Base-by-base conservation (phyloP, 2,888 invertebrate species). In the Ormyrus thymus region DNA sequence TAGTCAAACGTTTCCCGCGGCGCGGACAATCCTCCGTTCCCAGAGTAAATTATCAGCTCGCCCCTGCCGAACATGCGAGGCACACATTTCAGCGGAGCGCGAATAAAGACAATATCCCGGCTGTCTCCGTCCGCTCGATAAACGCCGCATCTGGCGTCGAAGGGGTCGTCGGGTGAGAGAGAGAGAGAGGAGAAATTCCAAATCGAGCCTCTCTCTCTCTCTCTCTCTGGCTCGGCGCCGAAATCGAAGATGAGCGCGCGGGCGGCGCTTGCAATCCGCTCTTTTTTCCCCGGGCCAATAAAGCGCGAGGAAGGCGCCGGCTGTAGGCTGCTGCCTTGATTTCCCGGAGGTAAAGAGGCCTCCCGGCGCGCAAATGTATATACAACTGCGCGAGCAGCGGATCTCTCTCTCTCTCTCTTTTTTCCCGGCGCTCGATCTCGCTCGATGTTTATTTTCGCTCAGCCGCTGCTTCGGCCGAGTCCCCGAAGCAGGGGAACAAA, bases 301-400 rank as follows among this genome's bases (percentile, higher is more conserved):
- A 74, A 79, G 43, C 11, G 51, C 69, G 56, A 70, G 78, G 65
- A 79, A 70, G 70, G 70, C 43, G 45, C 10, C 61, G n/a, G n/a
- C 29, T 7, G 7, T n/a, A 48, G 50, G 29, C 29, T 29, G 29
- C 29, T 2, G 45, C 51, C 77, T 65, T 77, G 80, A 80, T 80
- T 80, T 80, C 80, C 80, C 76, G 56, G 43, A 80, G 77, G 74
- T 77, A 64, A 73, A 29, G 68, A 66, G 71, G 56, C 59, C 48
- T 61, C 45, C 29, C 53, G 29, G 29, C 29, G 29, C 29, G 29
- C 1, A 3, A 29, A 29, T 29, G 29, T 29, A 29, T 29, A 29
- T 29, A 29, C 29, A 29, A 29, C 29, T 1, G 29, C 29, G 29
- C 1, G 29, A 29, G 29, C 29, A 2, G 29, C 29, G 3, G 29